Evolutionary conservation across 2,888 invertebrate genomes (phyloP).

Genomic region (Lagria hirta): DNA sequence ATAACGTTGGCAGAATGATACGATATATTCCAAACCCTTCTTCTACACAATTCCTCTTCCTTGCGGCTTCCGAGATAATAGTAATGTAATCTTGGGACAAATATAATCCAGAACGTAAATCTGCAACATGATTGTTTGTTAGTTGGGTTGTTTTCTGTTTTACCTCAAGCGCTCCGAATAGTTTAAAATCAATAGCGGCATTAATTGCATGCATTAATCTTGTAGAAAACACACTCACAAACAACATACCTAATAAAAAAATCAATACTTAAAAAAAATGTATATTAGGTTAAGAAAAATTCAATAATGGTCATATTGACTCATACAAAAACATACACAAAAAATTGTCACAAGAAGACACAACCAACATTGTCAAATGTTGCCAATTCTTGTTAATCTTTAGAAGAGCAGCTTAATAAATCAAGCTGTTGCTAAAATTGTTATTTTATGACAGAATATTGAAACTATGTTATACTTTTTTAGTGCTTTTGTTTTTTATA

Average conservation of each 20-base stretch:
- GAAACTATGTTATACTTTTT: too few relatives aligned
- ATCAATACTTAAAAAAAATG: conserved; percentile 7
- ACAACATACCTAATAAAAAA: conserved; percentile 14
- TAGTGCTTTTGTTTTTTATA: too few relatives aligned
- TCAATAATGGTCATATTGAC: conserved; percentile 23
- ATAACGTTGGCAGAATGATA: conserved; percentile 33
- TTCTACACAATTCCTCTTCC: conserved; percentile 28
- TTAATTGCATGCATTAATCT: too few relatives aligned
- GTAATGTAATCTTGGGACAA: conserved; percentile 53
- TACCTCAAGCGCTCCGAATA: conserved; percentile 39
- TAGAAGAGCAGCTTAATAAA: too few relatives aligned
- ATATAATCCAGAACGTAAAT: conserved; percentile 52
- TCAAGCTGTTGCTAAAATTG: too few relatives aligned
- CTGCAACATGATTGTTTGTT: conserved; percentile 47
- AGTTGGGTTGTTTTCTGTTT: conserved; percentile 47
- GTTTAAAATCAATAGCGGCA: conserved; percentile 37
- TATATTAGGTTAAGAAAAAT: conserved; percentile 18
- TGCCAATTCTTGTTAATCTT: too few relatives aligned
- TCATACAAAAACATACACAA: too few relatives aligned
- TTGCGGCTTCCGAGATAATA: conserved; percentile 44
- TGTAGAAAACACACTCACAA: too few relatives aligned
- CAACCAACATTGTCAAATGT: too few relatives aligned
- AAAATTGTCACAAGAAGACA: too few relatives aligned
- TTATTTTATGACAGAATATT: too few relatives aligned
- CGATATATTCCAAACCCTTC: conserved; percentile 32